Evolutionary conservation across 2,113 vertebrate genomes (phyloP).

Genomic region (Solea senegalensis): DNA sequence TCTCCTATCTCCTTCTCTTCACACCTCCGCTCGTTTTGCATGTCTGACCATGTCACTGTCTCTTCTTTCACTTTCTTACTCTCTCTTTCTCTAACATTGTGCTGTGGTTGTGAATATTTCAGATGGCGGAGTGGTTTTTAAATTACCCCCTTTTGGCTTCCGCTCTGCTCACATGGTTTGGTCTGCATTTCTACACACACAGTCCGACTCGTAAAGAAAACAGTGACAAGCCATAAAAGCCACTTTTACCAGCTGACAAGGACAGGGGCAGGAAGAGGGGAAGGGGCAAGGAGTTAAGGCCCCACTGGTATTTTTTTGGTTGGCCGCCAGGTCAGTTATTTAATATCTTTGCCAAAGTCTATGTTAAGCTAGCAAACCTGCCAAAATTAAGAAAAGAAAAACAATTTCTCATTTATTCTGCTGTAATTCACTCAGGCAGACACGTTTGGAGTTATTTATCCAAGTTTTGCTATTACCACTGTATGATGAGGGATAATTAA

Average conservation of each 20-base stretch:
- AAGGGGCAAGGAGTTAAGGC: conserved; percentile 35
- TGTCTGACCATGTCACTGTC: conserved; percentile 32
- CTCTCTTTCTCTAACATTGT: conserved; percentile 42
- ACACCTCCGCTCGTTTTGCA: conserved; percentile 26
- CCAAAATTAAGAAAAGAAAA: background rate
- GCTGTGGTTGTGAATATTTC: conserved; percentile 78
- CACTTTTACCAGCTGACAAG: conserved; percentile 78
- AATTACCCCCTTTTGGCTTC: conserved; percentile 80
- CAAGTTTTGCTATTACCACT: background rate
- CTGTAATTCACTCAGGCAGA: background rate
- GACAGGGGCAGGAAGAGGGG: conserved; percentile 64
- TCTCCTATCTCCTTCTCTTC: conserved; percentile 38
- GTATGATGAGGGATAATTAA: background rate
- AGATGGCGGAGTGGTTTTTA: conserved; percentile 80
- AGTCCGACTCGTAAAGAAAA: conserved; percentile 75
- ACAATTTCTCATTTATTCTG: background rate
- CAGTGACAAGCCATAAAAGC: conserved; percentile 80
- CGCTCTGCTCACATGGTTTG: conserved; percentile 76
- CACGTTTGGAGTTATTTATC: background rate
- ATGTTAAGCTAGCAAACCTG: background rate
- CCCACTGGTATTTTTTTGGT: conserved; percentile 35
- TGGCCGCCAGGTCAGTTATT: conserved; percentile 38
- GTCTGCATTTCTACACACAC: conserved; percentile 75
- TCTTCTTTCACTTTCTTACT: conserved; percentile 35
- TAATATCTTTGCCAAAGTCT: conserved; percentile 3